Base-by-base conservation (phyloP, 1,140 invertebrate genomes). In the Danaus plexippus region DNA sequence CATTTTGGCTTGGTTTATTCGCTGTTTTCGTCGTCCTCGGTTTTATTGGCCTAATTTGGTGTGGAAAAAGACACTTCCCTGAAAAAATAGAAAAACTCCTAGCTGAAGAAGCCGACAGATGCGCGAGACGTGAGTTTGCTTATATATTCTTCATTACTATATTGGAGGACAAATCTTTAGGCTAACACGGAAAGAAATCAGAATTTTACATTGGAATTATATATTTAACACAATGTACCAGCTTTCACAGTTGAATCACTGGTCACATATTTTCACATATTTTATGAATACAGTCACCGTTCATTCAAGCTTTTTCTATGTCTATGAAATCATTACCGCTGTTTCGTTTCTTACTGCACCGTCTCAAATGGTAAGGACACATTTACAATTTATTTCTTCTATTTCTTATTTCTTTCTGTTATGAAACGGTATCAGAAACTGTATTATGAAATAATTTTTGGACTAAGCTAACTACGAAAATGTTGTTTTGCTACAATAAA, bases 1-100 rank as follows among this genome's bases (percentile, higher is more conserved):
- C 93, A 0, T 95, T 95, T 77, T 95, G 93, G 93, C 80, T 95
- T 11, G 93, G 93, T 2, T 87, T 95, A 11, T 93, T 95, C 72
- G 93, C 93, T 0, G 93, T 95, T 9, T 92, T 92, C 56, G 89
- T 92, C 6, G 93, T 95, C 8, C 88, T 95, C 59, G 90, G 89
- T 43, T 87, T 93, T 13, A 92, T 95, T 60, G 92, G 92, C 9
- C 82, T 94, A 13, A 89, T 94, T 8, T 95, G 93, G 91, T 94
- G 93, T 76, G 92, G 93, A 47, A 94, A 94, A 73, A 78, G 93
- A 50, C 93, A 95, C 77, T 94, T 95, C 71, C 93, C 93, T 0
- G 94, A 95, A 72, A 94, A 94, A 82, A 91, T 95, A 43, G 94
- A 94, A 73, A 94, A 93, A 72, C 88, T 94, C 2, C 86, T 95